Conservation (phyloP, 2,888 invertebrate species). For the Harpalus rufipes region DNA sequence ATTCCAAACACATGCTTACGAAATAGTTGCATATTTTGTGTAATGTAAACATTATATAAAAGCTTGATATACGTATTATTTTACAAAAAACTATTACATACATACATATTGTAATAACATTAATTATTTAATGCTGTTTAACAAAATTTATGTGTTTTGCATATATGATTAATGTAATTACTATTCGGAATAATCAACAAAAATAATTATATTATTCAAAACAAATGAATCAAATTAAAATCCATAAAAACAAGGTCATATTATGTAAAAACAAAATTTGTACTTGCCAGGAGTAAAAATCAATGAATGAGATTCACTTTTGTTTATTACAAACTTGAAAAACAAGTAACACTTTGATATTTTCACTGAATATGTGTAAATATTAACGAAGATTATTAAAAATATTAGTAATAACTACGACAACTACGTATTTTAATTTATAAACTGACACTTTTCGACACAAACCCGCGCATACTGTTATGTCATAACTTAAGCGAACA, state of each 20-base stretch:
- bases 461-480: constrained; percentile 60
- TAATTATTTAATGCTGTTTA: constrained; percentile 5
- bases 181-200: background rate
- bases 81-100: constrained; percentile 58
- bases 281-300: constrained; percentile 59
- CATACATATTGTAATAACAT: constrained; percentile 2
- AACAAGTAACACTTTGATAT: background rate
- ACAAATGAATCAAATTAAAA: constrained; percentile 36
- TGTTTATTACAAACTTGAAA: background rate
- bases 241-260: constrained; percentile 52
- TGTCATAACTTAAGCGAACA: constrained; percentile 47
- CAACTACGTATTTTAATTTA: constrained; percentile 51
- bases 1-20: background rate
- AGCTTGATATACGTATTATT: constrained; percentile 53
- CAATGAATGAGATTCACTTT: constrained; percentile 28
- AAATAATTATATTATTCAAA: background rate
- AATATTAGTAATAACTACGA: constrained; percentile 27
- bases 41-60: constrained; percentile 64
- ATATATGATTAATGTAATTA: constrained; percentile 15
- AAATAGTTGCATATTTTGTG: constrained; percentile 33
- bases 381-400: constrained; percentile 1
- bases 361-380: background rate
- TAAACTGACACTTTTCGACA: constrained; percentile 62
- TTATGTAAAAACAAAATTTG: constrained; percentile 54
- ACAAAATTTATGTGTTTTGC: constrained; percentile 7